Percentiles rank a stretch among this genome's conserved stretches.
phyloP scores from a whole-genome alignment of 2,888 invertebrate genomes.

The Phytoseiulus persimilis region DNA sequence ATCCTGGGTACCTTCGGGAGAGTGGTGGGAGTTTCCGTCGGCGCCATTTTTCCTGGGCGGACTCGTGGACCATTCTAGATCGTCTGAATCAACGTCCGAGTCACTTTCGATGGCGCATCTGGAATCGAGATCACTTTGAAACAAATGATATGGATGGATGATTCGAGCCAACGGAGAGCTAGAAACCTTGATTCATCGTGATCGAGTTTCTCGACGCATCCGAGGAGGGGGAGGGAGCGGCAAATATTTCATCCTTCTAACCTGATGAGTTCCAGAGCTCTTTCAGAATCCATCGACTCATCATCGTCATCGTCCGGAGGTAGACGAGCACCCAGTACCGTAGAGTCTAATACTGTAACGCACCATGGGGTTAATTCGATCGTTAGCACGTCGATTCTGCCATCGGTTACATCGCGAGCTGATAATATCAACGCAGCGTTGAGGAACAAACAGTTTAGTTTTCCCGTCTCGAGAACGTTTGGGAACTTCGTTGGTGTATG shows the following conservation, averaged over 20 bases:
- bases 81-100: constrained; percentile 33
- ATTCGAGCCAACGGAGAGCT: too few species aligned
- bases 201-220: too few species aligned
- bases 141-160: too few species aligned
- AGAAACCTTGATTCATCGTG: too few species aligned
- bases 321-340: background rate
- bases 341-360: constrained; percentile 13
- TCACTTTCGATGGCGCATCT: constrained; percentile 32
- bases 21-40: background rate
- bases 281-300: constrained; percentile 22
- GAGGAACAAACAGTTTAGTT: too few species aligned
- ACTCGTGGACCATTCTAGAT: constrained; percentile 16
- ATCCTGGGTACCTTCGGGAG: background rate
- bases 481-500: too few species aligned
- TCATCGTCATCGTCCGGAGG: constrained; percentile 17
- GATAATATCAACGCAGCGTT: background rate
- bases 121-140: background rate
- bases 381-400: background rate
- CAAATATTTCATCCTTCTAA: background rate
- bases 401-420: background rate
- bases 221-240: too few species aligned
- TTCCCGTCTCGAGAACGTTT: too few species aligned
- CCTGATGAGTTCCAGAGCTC: constrained; percentile 28
- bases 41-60: background rate
- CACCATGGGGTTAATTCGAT: too few species aligned